Percentiles rank a stretch among this genome's conserved stretches.
Conservation (phyloP, 53 echinoderm and acorn worm species). For the Holothuria scabra region DNA sequence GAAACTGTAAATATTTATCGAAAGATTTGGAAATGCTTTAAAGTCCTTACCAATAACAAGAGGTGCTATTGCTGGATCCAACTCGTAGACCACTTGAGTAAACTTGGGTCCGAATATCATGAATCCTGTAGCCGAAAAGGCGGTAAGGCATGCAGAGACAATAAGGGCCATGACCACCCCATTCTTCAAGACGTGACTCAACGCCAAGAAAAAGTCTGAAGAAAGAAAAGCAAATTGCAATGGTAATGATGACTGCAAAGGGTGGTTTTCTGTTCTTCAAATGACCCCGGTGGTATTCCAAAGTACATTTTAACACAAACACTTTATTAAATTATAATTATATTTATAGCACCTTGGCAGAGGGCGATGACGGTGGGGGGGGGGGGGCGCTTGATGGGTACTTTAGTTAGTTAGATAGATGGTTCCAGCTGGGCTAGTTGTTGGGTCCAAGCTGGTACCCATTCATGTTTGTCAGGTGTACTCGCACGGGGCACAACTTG, state of each 20-base stretch:
- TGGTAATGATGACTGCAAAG: not conserved
- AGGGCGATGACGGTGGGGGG: too few species aligned
- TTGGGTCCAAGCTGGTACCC: too few species aligned
- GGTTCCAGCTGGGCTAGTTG: too few species aligned
- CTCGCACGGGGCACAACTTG: too few species aligned
- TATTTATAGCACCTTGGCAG: too few species aligned
- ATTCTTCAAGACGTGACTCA: not conserved
- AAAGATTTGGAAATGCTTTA: not conserved
- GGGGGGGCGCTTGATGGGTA: too few species aligned
- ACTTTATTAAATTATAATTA: too few species aligned
- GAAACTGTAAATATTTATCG: too few species aligned
- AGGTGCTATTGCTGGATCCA: slow-evolving; percentile 16
- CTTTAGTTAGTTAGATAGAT: too few species aligned
- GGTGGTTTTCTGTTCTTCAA: not conserved
- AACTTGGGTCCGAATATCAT: slow-evolving; percentile 41
- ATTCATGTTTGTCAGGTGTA: too few species aligned
- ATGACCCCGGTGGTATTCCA: too few species aligned
- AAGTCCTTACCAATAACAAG: slow-evolving; percentile 27
- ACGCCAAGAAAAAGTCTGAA: slow-evolving; percentile 11
- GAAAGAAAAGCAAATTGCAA: not conserved
- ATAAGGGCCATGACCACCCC: slow-evolving; percentile 1
- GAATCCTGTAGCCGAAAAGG: slow-evolving; percentile 21
- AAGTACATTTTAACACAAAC: too few species aligned
- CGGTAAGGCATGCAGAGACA: slow-evolving; percentile 14
- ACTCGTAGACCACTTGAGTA: slow-evolving; percentile 23